phyloP scores from a whole-genome alignment of 1,140 invertebrate species.

The Chrysomallon squamiferum region DNA sequence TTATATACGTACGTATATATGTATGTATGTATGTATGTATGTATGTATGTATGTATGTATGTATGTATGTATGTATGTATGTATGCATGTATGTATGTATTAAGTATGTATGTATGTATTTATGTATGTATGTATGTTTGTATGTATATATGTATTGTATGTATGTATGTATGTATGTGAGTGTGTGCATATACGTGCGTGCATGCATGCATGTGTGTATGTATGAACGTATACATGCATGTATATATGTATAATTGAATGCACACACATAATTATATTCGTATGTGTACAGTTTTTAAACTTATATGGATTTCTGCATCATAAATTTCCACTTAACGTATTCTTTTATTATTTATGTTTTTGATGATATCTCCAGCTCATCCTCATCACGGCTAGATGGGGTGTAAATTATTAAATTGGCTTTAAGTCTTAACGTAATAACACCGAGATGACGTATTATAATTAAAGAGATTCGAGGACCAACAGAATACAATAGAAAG shows the following conservation, averaged over 20 bases:
- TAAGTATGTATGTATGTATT: neutral
- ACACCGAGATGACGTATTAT: too few relatives aligned
- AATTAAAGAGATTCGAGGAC: too few relatives aligned
- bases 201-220: neutral
- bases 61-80: neutral
- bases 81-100: slow-evolving; percentile 1
- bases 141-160: neutral
- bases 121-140: too few relatives aligned
- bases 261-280: slow-evolving; percentile 1
- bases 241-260: slow-evolving; percentile 4
- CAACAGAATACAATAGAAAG: too few relatives aligned
- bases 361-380: too few relatives aligned
- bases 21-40: neutral
- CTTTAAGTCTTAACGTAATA: too few relatives aligned
- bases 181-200: neutral
- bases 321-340: too few relatives aligned
- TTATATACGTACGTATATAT: neutral
- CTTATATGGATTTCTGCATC: too few relatives aligned
- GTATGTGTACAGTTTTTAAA: too few relatives aligned
- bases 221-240: neutral
- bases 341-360: too few relatives aligned
- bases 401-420: too few relatives aligned
- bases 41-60: neutral
- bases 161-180: neutral
- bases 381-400: too few relatives aligned